phyloP scores from a whole-genome alignment of 2,888 invertebrate species.

The Diarsia mendica region DNA sequence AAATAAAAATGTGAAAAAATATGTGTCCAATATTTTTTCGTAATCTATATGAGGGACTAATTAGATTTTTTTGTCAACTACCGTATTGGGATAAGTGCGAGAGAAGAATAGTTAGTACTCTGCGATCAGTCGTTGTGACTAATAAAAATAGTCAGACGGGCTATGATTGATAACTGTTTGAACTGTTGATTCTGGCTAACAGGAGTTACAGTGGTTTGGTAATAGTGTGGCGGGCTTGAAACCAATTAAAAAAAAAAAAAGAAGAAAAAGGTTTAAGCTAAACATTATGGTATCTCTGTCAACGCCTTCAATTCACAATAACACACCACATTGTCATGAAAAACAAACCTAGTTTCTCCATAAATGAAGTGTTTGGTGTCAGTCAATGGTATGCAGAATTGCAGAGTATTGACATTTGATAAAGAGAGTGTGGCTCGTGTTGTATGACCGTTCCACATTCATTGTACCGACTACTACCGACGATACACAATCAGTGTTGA shows the following conservation, averaged over 20 bases:
- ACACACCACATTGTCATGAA: constrained; percentile 3
- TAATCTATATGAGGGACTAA: no score
- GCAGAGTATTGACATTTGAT: constrained; percentile 47
- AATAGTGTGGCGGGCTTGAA: no score
- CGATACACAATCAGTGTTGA: constrained; percentile 47
- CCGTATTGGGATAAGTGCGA: no score
- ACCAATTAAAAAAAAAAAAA: no score
- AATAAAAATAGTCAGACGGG: background rate
- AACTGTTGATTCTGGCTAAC: no score
- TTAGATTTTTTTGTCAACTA: no score
- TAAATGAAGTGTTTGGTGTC: constrained; percentile 14
- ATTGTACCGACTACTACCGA: constrained; percentile 50
- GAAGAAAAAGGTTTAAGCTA: no score
- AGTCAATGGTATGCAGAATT: constrained; percentile 23
- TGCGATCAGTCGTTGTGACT: background rate
- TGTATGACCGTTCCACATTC: constrained; percentile 59
- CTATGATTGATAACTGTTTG: background rate
- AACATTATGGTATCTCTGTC: background rate
- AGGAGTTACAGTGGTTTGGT: no score
- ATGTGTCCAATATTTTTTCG: no score
- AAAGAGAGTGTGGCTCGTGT: constrained; percentile 43
- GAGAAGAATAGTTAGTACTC: no score
- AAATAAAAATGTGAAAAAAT: no score
- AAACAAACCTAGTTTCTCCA: constrained; percentile 29
- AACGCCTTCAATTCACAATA: background rate